A percentile compares a stretch with the other conserved stretches of the same genome.
These are phyloP conservation scores for Hippoglossus hippoglossus DNA, from an alignment of 2,797 vertebrate genomes.

Conservation along the genomic window DNA sequence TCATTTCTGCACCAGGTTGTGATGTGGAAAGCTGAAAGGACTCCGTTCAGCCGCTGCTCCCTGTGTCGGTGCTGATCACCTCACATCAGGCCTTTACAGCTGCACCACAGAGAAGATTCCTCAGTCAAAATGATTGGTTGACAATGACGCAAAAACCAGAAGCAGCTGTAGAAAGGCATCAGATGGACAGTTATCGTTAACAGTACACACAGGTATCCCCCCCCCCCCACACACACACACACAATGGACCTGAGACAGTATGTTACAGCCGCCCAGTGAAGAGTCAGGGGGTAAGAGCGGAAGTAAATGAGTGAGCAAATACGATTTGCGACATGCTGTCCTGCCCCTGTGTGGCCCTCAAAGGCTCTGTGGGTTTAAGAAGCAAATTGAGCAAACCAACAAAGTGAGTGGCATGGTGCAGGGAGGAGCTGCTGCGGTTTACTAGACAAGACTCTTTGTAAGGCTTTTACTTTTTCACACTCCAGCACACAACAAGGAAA, in stretches of 20 bases:
- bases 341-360: constrained; percentile 66
- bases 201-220: constrained; percentile 28
- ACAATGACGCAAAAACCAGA: constrained; percentile 46
- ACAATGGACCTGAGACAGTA: constrained; percentile 3
- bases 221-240: constrained; percentile 2
- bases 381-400: constrained; percentile 79
- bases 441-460: constrained; percentile 67
- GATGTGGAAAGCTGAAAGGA: constrained; percentile 49
- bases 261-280: constrained; percentile 19
- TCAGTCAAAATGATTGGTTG: constrained; percentile 40
- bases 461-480: constrained; percentile 52
- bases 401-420: constrained; percentile 71
- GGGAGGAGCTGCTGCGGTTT: constrained; percentile 73
- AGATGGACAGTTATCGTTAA: constrained; percentile 28
- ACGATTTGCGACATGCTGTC: constrained; percentile 63
- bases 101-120: constrained; percentile 46
- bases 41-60: constrained; percentile 44
- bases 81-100: constrained; percentile 33
- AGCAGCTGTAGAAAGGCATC: constrained; percentile 51
- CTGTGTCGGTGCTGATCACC: constrained; percentile 35
- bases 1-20: constrained; percentile 57
- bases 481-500: constrained; percentile 31
- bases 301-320: constrained; percentile 64
- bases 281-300: constrained; percentile 25
- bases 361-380: constrained; percentile 74